A percentile compares a stretch with the other conserved stretches of the same genome.
These are phyloP conservation scores for Sylvietta virens DNA, from an alignment of 2,113 vertebrate genomes.

Conservation along the genomic window DNA sequence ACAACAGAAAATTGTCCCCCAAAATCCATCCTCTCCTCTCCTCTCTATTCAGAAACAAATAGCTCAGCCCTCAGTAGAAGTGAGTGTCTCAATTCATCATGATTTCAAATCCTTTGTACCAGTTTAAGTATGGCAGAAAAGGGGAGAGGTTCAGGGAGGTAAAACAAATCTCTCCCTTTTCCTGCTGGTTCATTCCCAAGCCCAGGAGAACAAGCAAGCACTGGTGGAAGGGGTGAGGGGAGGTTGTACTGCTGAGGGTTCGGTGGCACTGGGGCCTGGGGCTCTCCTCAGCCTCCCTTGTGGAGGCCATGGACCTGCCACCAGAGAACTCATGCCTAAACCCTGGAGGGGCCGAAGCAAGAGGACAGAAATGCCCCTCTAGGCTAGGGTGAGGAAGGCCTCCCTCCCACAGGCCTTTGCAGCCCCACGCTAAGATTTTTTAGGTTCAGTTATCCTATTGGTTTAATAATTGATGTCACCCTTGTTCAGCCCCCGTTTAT, in stretches of 20 bases:
- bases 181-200: not conserved
- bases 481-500: no score
- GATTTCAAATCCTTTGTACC: not conserved
- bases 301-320: no score
- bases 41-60: not conserved
- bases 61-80: not conserved
- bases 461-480: no score
- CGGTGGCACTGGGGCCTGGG: not conserved
- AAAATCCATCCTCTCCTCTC: not conserved
- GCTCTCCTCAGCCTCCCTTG: not conserved
- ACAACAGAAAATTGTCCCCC: not conserved
- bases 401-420: no score
- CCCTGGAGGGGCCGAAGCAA: no score
- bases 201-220: not conserved
- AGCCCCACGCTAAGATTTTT: no score
- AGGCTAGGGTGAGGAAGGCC: no score
- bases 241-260: not conserved
- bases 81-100: not conserved
- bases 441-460: no score
- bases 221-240: not conserved
- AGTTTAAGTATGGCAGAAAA: not conserved
- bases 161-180: not conserved
- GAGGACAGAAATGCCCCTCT: no score
- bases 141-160: not conserved
- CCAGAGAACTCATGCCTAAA: no score